Percentiles rank a stretch among this genome's conserved stretches.
Evolutionary conservation across 2,797 vertebrate genomes (phyloP).

Genomic region (Argyrosomus regius): DNA sequence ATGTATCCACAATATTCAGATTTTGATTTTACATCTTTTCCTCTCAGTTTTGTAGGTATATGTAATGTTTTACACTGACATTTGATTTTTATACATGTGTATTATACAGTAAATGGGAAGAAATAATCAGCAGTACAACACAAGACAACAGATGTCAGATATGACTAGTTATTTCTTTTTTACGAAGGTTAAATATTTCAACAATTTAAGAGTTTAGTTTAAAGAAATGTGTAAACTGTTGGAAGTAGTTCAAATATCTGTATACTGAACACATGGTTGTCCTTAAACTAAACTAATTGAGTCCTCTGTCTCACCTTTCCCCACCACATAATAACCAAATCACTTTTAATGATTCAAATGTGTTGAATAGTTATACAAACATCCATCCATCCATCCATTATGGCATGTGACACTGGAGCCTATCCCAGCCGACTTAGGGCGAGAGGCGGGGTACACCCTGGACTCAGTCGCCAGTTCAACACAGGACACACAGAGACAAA

Average conservation of each 20-base stretch:
- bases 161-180: not conserved
- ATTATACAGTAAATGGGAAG: not conserved
- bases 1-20: not conserved
- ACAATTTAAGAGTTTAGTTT: not conserved
- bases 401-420: no score
- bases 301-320: not conserved
- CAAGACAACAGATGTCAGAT: not conserved
- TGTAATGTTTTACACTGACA: not conserved
- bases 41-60: not conserved
- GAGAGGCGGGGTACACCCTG: no score
- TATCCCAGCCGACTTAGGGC: no score
- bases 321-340: not conserved
- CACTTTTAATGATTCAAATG: not conserved
- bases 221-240: not conserved
- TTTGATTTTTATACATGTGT: not conserved
- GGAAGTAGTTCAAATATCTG: not conserved
- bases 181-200: no score
- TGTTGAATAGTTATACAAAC: no score
- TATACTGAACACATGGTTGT: not conserved
- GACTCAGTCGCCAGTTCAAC: no score
- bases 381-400: no score
- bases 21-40: not conserved
- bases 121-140: not conserved
- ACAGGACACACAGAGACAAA: no score
- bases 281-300: not conserved